Percentiles rank a stretch among this genome's conserved stretches.
These are phyloP conservation scores for Bacillus rossius DNA, from an alignment of 1,140 invertebrate genomes.

Conservation along the genomic window DNA sequence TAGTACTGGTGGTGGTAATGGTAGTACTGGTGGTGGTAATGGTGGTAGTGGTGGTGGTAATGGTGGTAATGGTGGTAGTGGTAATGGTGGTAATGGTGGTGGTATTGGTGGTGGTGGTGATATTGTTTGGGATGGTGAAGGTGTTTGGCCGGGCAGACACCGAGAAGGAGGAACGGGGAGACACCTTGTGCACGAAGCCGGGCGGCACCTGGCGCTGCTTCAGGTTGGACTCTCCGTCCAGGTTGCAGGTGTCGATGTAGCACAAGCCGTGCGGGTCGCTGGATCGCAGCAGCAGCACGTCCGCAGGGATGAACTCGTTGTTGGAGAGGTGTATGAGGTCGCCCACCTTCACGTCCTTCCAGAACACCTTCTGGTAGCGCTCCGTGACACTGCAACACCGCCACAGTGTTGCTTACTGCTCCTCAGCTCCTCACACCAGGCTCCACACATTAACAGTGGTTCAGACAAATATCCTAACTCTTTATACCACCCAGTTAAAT, in stretches of 20 bases:
- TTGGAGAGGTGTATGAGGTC: conserved; percentile 95
- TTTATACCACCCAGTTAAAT: too few relatives aligned
- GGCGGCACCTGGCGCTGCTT: conserved; percentile 87
- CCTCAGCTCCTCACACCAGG: conserved; percentile 39
- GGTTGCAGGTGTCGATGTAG: conserved; percentile 95
- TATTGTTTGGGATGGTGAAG: not conserved
- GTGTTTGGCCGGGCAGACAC: too few relatives aligned
- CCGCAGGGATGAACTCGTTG: conserved; percentile 95
- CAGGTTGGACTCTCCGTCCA: conserved; percentile 99
- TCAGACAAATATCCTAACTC: too few relatives aligned
- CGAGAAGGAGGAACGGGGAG: not conserved
- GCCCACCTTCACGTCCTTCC: conserved; percentile 89
- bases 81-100: not conserved
- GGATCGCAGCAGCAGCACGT: conserved; percentile 83
- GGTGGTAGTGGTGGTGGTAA: too few relatives aligned
- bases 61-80: too few relatives aligned
- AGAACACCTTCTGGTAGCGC: conserved; percentile 78
- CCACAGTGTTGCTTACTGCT: too few relatives aligned
- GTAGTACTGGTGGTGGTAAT: too few relatives aligned
- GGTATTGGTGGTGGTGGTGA: not conserved
- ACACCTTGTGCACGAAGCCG: conserved; percentile 59
- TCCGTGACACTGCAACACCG: conserved; percentile 63
- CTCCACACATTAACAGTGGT: too few relatives aligned
- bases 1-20: too few relatives aligned
- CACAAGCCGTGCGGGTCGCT: conserved; percentile 93